Conservation (phyloP, 1,140 invertebrate species). For the Drosophila ananassae region DNA sequence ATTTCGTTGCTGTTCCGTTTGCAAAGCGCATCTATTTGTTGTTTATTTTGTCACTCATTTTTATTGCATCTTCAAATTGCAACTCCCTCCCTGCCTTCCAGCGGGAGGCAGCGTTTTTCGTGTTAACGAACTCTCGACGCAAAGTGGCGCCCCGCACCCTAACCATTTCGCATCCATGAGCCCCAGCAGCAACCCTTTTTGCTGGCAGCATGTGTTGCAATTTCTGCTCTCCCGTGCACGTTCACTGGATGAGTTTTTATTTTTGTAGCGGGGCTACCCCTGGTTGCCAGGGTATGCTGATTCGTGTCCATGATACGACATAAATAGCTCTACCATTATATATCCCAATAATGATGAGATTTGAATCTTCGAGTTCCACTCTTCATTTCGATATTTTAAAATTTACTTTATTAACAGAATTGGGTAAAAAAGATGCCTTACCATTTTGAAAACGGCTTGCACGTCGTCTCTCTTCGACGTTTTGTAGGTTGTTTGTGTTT, state of each 20-base stretch:
- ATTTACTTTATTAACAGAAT: no score
- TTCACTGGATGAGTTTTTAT: conserved; percentile 43
- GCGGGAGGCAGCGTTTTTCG: conserved; percentile 61
- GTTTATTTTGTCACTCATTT: conserved; percentile 39
- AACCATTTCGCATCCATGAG: conserved; percentile 11
- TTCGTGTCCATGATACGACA: not conserved
- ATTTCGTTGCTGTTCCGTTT: conserved; percentile 62
- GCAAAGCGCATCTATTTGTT: conserved; percentile 37
- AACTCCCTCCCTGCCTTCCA: conserved; percentile 16
- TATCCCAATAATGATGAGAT: no score
- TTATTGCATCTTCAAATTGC: conserved; percentile 56
- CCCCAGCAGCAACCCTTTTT: conserved; percentile 37
- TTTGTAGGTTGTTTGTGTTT: conserved; percentile 33
- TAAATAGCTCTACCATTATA: no score
- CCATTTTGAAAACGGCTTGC: not conserved
- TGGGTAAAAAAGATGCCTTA: not conserved
- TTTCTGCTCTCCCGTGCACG: conserved; percentile 56
- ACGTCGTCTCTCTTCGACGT: not conserved
- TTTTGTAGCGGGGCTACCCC: conserved; percentile 31
- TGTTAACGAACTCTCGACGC: conserved; percentile 77
- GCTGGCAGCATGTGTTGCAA: conserved; percentile 68
- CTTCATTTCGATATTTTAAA: no score
- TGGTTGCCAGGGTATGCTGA: conserved; percentile 1
- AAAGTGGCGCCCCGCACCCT: conserved; percentile 37
- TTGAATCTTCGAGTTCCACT: no score